phyloP scores from a whole-genome alignment of 1,140 invertebrate species.

The Ceratina australensis region DNA sequence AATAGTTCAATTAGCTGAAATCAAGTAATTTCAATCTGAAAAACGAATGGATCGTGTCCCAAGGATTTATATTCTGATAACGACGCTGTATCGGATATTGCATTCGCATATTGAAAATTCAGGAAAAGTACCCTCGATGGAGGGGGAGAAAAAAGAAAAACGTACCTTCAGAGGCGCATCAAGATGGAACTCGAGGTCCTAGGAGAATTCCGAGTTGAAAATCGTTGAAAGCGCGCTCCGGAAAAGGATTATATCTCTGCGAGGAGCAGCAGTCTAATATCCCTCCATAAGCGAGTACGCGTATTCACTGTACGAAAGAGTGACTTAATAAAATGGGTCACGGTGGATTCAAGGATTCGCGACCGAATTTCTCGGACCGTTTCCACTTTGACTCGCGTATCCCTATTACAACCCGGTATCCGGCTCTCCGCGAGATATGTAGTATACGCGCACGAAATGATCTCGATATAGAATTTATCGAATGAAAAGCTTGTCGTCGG shows the following conservation, averaged over 20 bases:
- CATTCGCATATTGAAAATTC: slow-evolving; percentile 48
- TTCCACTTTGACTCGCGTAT: neutral
- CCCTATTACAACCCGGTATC: neutral
- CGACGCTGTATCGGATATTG: no score
- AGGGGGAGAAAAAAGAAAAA: slow-evolving; percentile 26
- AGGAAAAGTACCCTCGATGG: slow-evolving; percentile 17
- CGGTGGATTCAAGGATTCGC: neutral
- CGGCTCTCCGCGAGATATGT: no score
- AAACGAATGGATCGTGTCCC: no score
- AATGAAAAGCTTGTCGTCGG: no score
- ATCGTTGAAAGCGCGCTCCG: slow-evolving; percentile 28
- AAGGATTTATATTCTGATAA: no score
- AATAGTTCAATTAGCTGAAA: no score
- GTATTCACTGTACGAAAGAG: slow-evolving; percentile 17
- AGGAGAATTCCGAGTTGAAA: slow-evolving; percentile 29
- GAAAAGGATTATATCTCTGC: slow-evolving; percentile 25
- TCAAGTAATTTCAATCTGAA: no score
- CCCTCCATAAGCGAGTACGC: neutral
- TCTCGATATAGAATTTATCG: no score
- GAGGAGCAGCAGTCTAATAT: slow-evolving; percentile 27
- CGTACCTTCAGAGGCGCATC: slow-evolving; percentile 3
- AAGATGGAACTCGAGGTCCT: slow-evolving; percentile 1
- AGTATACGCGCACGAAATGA: no score
- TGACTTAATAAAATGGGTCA: slow-evolving; percentile 44
- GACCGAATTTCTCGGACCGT: slow-evolving; percentile 13